Percentiles rank a stretch among this genome's conserved stretches.
These are phyloP conservation scores for Clarias magur DNA, from an alignment of 2,113 vertebrate species.

Conservation along the genomic window DNA sequence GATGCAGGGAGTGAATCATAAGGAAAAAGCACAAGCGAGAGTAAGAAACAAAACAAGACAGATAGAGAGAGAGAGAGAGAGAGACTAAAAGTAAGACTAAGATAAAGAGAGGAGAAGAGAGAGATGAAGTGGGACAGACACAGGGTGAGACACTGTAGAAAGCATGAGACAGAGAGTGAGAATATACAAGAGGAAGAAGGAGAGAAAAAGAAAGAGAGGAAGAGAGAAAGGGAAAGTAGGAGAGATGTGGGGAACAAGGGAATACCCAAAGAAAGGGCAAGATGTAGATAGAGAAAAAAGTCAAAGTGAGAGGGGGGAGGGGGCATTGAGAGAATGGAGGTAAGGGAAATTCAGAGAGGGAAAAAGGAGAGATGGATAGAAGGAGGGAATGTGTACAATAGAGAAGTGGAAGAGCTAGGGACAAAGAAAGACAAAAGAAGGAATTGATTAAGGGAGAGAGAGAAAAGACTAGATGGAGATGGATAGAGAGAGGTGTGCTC, in stretches of 20 bases:
- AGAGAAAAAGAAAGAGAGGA: neutral
- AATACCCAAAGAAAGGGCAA: neutral
- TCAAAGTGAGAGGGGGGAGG: too few relatives aligned
- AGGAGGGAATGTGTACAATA: neutral
- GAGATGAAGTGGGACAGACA: neutral
- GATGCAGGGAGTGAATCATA: neutral
- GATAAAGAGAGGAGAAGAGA: neutral
- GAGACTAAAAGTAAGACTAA: neutral
- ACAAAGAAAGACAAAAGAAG: too few relatives aligned
- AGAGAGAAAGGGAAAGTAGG: neutral
- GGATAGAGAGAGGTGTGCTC: too few relatives aligned
- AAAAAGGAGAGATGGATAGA: neutral
- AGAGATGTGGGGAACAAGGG: neutral
- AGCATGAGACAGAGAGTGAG: too few relatives aligned
- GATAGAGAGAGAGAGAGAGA: neutral
- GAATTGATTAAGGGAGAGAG: too few relatives aligned
- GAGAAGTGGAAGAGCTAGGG: neutral
- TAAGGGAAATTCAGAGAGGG: too few relatives aligned
- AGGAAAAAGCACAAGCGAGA: too few relatives aligned
- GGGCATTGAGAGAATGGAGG: too few relatives aligned
- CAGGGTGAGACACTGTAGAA: too few relatives aligned
- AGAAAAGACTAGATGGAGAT: too few relatives aligned
- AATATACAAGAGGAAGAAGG: too few relatives aligned
- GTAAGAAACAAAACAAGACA: rapidly evolving
- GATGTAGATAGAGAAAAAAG: neutral